phyloP scores from a whole-genome alignment of 2,797 vertebrate species.

The Paguma larvata region DNA sequence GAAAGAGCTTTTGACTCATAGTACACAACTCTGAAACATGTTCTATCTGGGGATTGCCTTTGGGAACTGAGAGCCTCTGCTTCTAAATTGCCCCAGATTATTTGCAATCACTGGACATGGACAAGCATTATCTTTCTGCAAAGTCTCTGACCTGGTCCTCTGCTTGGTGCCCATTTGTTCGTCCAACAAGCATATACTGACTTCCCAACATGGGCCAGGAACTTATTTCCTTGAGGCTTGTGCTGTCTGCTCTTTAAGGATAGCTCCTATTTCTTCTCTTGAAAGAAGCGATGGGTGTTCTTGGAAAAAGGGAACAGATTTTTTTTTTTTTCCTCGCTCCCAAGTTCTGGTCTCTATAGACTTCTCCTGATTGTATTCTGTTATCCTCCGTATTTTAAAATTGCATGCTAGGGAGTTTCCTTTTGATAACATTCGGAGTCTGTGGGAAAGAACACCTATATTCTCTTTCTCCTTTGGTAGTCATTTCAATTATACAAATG shows the following conservation, averaged over 20 bases:
- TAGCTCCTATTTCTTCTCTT: slow-evolving; percentile 20
- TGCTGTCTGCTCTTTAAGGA: slow-evolving; percentile 39
- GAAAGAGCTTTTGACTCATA: slow-evolving; percentile 26
- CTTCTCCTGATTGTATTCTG: slow-evolving; percentile 3
- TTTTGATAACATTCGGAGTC: not conserved
- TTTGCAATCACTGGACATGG: not conserved
- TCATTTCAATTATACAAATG: not conserved
- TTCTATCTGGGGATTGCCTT: not conserved
- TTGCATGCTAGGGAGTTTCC: not conserved
- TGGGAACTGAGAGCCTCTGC: not conserved
- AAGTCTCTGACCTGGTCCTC: not conserved
- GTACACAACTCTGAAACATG: not conserved
- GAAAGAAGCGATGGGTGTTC: not conserved
- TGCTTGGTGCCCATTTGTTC: not conserved
- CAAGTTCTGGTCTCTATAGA: not conserved
- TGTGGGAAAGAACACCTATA: not conserved
- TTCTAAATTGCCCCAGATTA: not conserved
- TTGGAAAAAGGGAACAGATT: slow-evolving; percentile 17
- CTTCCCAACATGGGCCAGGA: not conserved
- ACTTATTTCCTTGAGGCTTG: slow-evolving; percentile 13
- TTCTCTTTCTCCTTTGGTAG: not conserved
- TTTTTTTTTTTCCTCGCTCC: not conserved
- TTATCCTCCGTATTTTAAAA: slow-evolving; percentile 10
- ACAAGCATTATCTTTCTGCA: slow-evolving; percentile 30
- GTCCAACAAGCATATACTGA: not conserved